Base-by-base conservation (phyloP, 2,888 invertebrate genomes). In the Thymelicus sylvestris region DNA sequence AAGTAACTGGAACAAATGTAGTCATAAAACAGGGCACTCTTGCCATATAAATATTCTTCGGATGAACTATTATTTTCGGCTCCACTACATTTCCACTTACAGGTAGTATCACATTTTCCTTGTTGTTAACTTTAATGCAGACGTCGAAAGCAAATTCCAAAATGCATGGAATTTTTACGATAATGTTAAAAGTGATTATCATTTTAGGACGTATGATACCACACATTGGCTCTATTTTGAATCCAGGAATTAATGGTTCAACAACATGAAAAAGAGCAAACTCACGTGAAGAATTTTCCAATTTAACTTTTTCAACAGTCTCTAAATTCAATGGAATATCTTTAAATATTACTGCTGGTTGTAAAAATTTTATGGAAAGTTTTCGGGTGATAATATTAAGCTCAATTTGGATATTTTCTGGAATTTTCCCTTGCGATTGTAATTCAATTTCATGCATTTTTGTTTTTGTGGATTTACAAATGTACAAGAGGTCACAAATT, bases 261-360 rank as follows among this genome's bases (percentile, higher is more conserved):
- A 94, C 84, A 79, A 95, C 94, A 64, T 89, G 81, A 83, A 94
- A 95, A 6, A 86, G 78, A 0, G 94, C 93, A 60, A 91, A 85
- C 79, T 94, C 94, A 73, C 95, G 91, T 0, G 95, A 91, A 19
- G 92, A 90, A 81, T 95, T 95, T 77, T 89, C 91, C 48, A 95
- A 78, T 77, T 90, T 90, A 0, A 95, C 88, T 77, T 86, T 94
- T 76, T 93, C 91, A 41, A 80, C 73, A 0, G 84, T 82, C 80
- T 89, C 87, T 66, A 93, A 82, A 74, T 94, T 91, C 65, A 93
- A 80, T 24, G 91, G 83, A 70, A 93, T 85, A 67, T 93, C 92
- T 83, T 90, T 92, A 67, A 93, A 91, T 47, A 78, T 41, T 41
- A 93, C 81, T 1, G 81, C 75, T 61, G 80, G 79, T 77, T 91